Evolutionary conservation across 2,888 invertebrate genomes (phyloP), one percentile per base, ranked within the genome.

Genomic region (Blomia tropicalis): DNA sequence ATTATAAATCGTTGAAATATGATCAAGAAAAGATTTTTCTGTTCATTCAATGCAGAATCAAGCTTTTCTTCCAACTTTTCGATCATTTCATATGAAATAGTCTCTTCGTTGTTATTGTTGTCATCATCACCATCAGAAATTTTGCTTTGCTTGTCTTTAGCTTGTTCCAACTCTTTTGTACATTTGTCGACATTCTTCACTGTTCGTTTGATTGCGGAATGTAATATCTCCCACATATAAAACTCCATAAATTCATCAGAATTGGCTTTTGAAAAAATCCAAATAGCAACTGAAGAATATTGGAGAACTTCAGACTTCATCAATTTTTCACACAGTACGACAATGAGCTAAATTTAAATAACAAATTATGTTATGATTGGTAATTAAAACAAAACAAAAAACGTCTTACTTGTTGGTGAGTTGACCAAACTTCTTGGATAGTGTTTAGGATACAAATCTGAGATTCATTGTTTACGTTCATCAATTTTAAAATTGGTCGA

Each of bases 1-100:
- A 95, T 93, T 69, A 95, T 95, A 77, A 98, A 96, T 65, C 95
- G 81, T 80, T 95, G 93, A 77, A 95, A 95, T 70, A 95, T 89
- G 73, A 95, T 92, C 66, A 95, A 82, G 75, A 95, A 95, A 66
- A 95, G 78, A 72, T 92, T 87, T 77, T 95, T 95, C 76, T 93
- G 92, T 76, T 95, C 92, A 67, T 89, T 89, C 76, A 92, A 91
- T 0, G 90, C 91, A 2, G 86, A 83, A 75, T 95, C 95, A 64
- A 93, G 75, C 65, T 86, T 85, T 74, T 95, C 93, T 73, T 95
- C 93, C 89, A 93, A 89, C 63, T 88, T 81, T 73, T 93, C 93
- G 1, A 95, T 86, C 71, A 86, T 84, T 78, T 93, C 84, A 70
- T 83, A 83, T 0, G 82, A 82, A 0, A 84, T 83, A 36, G 54